Base-by-base conservation (phyloP, 2,888 invertebrate species). In the Bruchidius siliquastri region DNA sequence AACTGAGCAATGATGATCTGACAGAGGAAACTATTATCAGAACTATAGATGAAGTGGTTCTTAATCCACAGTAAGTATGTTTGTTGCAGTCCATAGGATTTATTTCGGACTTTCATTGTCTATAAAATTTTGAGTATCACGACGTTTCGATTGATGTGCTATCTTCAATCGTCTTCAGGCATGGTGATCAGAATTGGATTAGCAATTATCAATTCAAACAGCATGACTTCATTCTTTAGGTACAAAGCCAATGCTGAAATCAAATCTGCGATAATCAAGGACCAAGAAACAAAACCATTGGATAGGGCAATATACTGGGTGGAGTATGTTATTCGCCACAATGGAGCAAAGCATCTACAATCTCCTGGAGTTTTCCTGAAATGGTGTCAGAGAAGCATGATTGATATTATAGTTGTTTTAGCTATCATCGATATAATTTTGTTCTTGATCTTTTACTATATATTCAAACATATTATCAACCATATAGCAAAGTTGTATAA, bases 21-120 rank as follows among this genome's bases (percentile, higher is more conserved):
- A 85, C 82, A 21, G 80, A 79, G 69, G 77, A 77, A 72, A 78
- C 71, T n/a, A 71, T 82, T 21, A 73, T 74, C 0, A 32, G 67
- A 69, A 79, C 80, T 20, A 73, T 81, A 30, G 69, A 77, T n/a
- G 79, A 80, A 75, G 74, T 82, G 73, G 72, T 82, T 20, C 70
- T 78, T 22, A 79, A 80, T 71, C 73, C 76, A n/a, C 76, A 75
- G 80, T 81, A 76, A 77, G 79, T 80, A 69, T 22, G n/a, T 67
- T 72, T 20, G n/a, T n/a, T n/a, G n/a, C n/a, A n/a, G n/a, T n/a
- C n/a, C n/a, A n/a, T n/a, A n/a, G n/a, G n/a, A n/a, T n/a, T n/a
- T n/a, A n/a, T n/a, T n/a, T n/a, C n/a, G n/a, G n/a, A n/a, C n/a
- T n/a, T n/a, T n/a, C n/a, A n/a, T n/a, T n/a, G n/a, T n/a, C n/a